Base-by-base conservation (phyloP, 2,113 vertebrate species). In the Pseudorhombus dupliciocellatus region DNA sequence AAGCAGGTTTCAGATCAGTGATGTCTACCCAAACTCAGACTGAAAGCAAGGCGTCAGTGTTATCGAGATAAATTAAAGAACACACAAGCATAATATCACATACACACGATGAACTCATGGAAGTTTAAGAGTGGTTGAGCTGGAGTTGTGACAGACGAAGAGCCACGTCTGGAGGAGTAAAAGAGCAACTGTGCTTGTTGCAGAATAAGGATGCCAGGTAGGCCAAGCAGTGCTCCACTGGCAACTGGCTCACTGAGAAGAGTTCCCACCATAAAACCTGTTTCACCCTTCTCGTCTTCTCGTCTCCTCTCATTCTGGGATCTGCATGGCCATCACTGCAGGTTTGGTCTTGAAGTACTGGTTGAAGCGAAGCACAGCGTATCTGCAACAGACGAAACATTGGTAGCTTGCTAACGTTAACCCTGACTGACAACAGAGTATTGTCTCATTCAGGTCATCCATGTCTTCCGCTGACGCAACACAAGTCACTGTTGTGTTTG, bases 261-360 rank as follows among this genome's bases (percentile, higher is more conserved):
- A 25, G 62, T 71, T 44, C 56, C 56, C 69, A 53, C 34, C 51
- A 28, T 24, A 58, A 48, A 44, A 31, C 55, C 71, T 18, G 55
- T 37, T 61, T 20, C 46, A 15, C 30, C 65, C n/a, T 34, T 46
- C 54, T 55, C 1, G 21, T 58, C 62, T 54, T 25, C 67, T 54
- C 40, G 31, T 2, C 14, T 55, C 42, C 16, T 22, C 48, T 96
- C 94, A 98, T 77, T 96, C 94, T 56, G 95, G 93, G 84, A 92
- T 84, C 91, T 96, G 93, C 79, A 98, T 92, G 73, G 96, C 94
- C 67, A 93, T 91, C 86, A 96, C 94, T n/a, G 89, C 86, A 10
- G 96, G 95, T 91, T 99, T 99, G 92, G 95, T 96, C 92, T 95
- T 94, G 88, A 98, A 99, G 94, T 99, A 99, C 78, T 96, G 95